Percentiles rank a stretch among this genome's conserved stretches.
Conservation (phyloP, 1,140 invertebrate species). For the Hyphantria cunea region DNA sequence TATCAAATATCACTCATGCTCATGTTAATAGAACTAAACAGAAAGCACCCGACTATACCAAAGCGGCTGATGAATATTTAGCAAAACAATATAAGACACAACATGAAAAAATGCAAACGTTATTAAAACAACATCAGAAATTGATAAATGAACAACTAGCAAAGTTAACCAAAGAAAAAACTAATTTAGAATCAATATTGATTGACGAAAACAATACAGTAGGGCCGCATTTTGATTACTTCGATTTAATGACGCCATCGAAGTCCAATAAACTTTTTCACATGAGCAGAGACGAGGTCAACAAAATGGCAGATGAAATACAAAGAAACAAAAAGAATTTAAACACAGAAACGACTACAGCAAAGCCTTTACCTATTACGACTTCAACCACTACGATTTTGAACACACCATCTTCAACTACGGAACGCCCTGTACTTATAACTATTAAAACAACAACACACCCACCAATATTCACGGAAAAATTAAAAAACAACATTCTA, state of each 20-base stretch:
- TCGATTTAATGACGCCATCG: neutral
- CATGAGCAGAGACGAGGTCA: neutral
- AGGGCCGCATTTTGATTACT: neutral
- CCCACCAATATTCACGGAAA: slow-evolving; percentile 7
- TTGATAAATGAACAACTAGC: slow-evolving; percentile 47
- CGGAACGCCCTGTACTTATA: neutral
- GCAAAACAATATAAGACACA: slow-evolving; percentile 31
- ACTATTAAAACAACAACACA: neutral
- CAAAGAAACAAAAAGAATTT: too few relatives aligned
- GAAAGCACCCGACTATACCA: neutral
- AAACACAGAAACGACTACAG: neutral
- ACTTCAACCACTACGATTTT: neutral
- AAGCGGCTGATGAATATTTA: neutral
- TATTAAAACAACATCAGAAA: slow-evolving; percentile 48
- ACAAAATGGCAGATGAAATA: neutral
- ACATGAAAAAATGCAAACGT: slow-evolving; percentile 43
- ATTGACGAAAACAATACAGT: slow-evolving; percentile 7
- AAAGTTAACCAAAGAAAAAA: slow-evolving; percentile 44
- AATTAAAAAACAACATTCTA: slow-evolving; percentile 28
- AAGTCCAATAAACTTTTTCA: neutral
- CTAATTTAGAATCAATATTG: slow-evolving; percentile 29
- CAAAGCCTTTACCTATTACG: neutral
- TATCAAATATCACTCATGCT: slow-evolving; percentile 64
- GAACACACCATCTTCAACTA: slow-evolving; percentile 1
- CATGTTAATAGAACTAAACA: slow-evolving; percentile 44